Evolutionary conservation across 2,113 vertebrate species (phyloP), one percentile per base, ranked within the genome.

Genomic region (Phodopus roborovskii): DNA sequence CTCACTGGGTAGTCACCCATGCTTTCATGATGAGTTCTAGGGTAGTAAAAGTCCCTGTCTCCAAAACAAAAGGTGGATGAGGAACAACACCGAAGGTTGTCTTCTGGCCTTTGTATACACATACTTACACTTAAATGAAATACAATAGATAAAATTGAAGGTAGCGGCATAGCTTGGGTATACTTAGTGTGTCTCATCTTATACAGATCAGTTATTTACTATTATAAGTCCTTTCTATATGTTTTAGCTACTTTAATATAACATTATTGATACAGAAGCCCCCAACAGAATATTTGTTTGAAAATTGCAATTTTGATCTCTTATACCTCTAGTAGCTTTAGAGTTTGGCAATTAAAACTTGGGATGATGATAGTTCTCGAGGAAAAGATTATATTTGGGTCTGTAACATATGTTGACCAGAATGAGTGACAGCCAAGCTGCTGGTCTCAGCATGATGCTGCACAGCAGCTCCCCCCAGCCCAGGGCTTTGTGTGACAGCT

Each of bases 331-430:
- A 88, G 0, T 82, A 89, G 42, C 48, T 81, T 96, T 56, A 93
- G 84, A 94, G 93, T 93, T 91, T 87, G 45, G 30, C 58, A 90
- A 71, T 50, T 17, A 85, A 28, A 87, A 83, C 83, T 56, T 88
- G 53, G 62, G 9, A 70, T 68, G 53, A 62, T 9, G n/a, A 20
- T 75, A 73, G 13, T 93, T 95, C 91, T 84, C 83, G 26, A 87
- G 48, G 8, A 8, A 81, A 92, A 78, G 86, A 85, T 87, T 70
- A 70, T 3, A 77, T 78, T 70, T 95, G 93, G 91, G 45, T 56
- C 66, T 11, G 88, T 64, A 53, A 74, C 64, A 42, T 64, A 45
- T 0, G 39, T 53, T 39, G 50, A 92, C 45, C 73, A 62, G 53
- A 96, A 60, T 96, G 30, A 86, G 39, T 79, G 79, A 42, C 56